Conservation (phyloP, 2,113 vertebrate genomes). For the Pangasianodon gigas region DNA sequence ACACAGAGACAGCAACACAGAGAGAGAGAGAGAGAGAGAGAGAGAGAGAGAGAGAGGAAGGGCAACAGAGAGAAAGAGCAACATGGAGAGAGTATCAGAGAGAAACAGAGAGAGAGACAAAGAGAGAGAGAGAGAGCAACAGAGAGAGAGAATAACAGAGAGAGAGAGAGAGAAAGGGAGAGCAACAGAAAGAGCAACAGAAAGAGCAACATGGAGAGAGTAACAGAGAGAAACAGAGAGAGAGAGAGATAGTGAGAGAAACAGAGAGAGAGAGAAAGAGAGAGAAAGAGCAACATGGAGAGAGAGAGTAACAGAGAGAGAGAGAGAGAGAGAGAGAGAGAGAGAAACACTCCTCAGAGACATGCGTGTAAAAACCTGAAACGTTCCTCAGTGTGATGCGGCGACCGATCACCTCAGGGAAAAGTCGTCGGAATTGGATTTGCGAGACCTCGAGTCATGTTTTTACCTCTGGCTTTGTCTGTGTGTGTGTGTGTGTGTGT, state of each 20-base stretch:
- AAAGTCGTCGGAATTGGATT: slow-evolving; percentile 18
- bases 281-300: background rate
- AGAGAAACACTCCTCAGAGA: background rate
- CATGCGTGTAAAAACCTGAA: background rate
- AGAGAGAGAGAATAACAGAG: background rate
- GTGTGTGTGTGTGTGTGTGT: background rate
- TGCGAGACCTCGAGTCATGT: background rate
- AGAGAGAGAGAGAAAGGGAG: too few relatives aligned
- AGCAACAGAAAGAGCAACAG: too few relatives aligned
- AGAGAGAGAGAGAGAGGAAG: too few relatives aligned
- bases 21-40: background rate
- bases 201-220: background rate
- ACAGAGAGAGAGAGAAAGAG: background rate
- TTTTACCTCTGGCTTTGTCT: slow-evolving; percentile 4
- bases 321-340: background rate
- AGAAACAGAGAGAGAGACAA: too few relatives aligned
- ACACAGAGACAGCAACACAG: background rate
- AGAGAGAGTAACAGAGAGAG: background rate
- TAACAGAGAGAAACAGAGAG: too few relatives aligned
- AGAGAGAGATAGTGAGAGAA: too few relatives aligned
- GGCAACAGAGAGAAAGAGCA: too few relatives aligned
- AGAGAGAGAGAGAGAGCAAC: too few relatives aligned
- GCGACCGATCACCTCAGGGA: background rate
- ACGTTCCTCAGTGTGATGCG: background rate
- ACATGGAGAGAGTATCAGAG: background rate